Conservation (phyloP, 2,888 invertebrate species). For the Lampropteryx suffumata region DNA sequence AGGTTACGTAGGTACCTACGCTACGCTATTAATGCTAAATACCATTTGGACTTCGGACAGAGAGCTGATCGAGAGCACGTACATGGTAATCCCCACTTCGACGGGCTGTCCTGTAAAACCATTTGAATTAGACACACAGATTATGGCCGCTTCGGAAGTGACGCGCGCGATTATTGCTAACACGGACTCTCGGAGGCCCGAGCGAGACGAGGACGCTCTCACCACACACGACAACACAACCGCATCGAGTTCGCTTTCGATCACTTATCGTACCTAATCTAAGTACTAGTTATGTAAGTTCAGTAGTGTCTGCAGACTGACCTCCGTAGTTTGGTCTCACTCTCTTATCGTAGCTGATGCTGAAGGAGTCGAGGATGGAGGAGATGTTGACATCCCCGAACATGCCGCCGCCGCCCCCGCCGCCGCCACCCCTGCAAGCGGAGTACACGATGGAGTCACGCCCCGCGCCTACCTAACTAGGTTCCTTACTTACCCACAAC, state of each 20-base stretch:
- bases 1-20: slow-evolving; percentile 16
- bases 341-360: slow-evolving; percentile 98
- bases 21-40: slow-evolving; percentile 42
- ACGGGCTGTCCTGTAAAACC: slow-evolving; percentile 87
- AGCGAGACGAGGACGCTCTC: not conserved
- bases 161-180: not conserved
- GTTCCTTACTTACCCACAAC: too few relatives aligned
- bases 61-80: slow-evolving; percentile 93
- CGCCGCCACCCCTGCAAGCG: slow-evolving; percentile 82
- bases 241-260: too few relatives aligned
- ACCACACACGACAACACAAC: too few relatives aligned
- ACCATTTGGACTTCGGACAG: slow-evolving; percentile 92
- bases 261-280: too few relatives aligned
- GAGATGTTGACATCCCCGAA: slow-evolving; percentile 95
- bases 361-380: slow-evolving; percentile 95
- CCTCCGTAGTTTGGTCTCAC: slow-evolving; percentile 98
- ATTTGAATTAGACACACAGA: slow-evolving; percentile 28
- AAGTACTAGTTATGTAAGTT: too few relatives aligned
- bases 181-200: not conserved
- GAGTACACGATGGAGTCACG: too few relatives aligned
- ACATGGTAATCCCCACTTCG: slow-evolving; percentile 92
- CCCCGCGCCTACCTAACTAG: too few relatives aligned
- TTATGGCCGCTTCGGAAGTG: slow-evolving; percentile 1
- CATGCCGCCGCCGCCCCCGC: slow-evolving; percentile 85
- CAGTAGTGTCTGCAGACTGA: slow-evolving; percentile 63